These are phyloP conservation scores for Ectemnius continuus DNA, from an alignment of 2,888 invertebrate genomes.

Conservation along the genomic window DNA sequence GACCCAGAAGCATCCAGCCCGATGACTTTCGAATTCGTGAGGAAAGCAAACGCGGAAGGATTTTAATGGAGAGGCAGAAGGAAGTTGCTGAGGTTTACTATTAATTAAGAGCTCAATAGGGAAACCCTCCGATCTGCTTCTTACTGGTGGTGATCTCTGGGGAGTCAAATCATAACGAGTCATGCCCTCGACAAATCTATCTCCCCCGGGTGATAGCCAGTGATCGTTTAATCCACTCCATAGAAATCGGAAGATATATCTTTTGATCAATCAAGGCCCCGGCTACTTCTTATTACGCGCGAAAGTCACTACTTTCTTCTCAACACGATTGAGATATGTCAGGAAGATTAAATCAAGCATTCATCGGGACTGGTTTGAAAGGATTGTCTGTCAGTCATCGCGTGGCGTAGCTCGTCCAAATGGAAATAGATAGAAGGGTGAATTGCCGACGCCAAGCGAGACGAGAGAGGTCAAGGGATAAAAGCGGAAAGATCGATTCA, in stretches of 20 bases:
- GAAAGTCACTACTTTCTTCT: conserved; percentile 11
- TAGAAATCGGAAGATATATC: conserved; percentile 29
- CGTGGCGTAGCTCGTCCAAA: too few species aligned
- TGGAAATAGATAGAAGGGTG: too few species aligned
- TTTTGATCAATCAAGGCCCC: conserved; percentile 39
- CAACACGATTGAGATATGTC: background rate
- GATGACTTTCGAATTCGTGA: background rate
- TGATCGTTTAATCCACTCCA: conserved; percentile 1
- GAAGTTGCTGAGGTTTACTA: too few species aligned
- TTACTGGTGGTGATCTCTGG: background rate
- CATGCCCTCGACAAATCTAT: background rate
- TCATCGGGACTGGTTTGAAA: conserved; percentile 1
- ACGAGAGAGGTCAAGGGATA: background rate
- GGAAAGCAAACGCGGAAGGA: background rate
- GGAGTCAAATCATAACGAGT: conserved; percentile 24
- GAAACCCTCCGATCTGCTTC: background rate
- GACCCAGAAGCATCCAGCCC: background rate
- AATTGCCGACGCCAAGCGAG: background rate
- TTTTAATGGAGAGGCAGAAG: background rate
- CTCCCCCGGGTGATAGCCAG: background rate
- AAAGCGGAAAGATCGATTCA: conserved; percentile 36
- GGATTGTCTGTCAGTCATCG: too few species aligned
- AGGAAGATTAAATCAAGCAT: conserved; percentile 5
- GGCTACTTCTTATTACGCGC: conserved; percentile 27
- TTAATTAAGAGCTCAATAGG: background rate